Conservation (phyloP, 2,797 vertebrate species). For the Salmo trutta region DNA sequence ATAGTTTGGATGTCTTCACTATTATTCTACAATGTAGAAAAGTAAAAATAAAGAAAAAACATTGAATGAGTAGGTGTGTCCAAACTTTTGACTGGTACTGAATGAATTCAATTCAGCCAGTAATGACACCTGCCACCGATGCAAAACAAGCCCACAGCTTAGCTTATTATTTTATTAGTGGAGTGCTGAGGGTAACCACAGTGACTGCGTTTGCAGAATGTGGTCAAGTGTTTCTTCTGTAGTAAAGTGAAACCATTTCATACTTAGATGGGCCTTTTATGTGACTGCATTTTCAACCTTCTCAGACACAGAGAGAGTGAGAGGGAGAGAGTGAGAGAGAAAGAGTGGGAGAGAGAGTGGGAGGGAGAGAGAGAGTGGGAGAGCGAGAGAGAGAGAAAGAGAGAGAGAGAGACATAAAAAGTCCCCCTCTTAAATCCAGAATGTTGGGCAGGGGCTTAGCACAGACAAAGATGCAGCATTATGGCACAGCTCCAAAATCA, state of each 20-base stretch:
- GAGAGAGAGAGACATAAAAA: conserved; percentile 21
- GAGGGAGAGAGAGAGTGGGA: conserved; percentile 18
- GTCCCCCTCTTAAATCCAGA: not conserved
- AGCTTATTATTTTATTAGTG: conserved; percentile 47
- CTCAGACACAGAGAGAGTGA: conserved; percentile 7
- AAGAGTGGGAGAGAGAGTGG: conserved; percentile 16
- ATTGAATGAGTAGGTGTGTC: too few relatives aligned
- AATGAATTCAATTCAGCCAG: conserved; percentile 25
- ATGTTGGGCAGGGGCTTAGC: not conserved
- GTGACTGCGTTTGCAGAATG: conserved; percentile 51
- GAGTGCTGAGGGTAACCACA: conserved; percentile 63
- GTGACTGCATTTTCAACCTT: conserved; percentile 16
- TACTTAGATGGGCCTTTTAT: conserved; percentile 53
- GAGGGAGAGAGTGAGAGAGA: conserved; percentile 19
- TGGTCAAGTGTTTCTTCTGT: conserved; percentile 64
- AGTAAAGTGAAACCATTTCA: conserved; percentile 68
- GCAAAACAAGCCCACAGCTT: conserved; percentile 38
- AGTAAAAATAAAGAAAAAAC: too few relatives aligned
- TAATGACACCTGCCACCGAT: conserved; percentile 45
- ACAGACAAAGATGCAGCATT: not conserved
- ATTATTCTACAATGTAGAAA: too few relatives aligned
- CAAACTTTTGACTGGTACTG: too few relatives aligned
- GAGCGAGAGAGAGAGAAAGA: conserved; percentile 27
- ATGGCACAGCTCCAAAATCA: not conserved
- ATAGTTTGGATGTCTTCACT: too few relatives aligned